phyloP scores from a whole-genome alignment of 2,113 vertebrate genomes.

The Capra hircus region DNA sequence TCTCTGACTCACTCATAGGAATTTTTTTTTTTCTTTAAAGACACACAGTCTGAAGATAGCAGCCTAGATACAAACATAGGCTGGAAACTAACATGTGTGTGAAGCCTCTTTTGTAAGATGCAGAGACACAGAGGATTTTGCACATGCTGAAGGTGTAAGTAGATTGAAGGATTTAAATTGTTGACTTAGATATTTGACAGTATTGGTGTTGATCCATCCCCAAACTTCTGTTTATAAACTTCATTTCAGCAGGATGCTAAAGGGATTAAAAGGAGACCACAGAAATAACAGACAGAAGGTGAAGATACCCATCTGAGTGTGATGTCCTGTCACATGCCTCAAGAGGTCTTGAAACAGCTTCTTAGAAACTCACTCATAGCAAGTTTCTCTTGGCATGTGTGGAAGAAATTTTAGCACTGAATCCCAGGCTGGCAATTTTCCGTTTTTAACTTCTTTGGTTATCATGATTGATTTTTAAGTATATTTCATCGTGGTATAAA shows the following conservation, averaged over 20 bases:
- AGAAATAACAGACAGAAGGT: conserved; percentile 47
- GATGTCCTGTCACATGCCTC: background rate
- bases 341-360: conserved; percentile 25
- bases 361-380: background rate
- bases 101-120: background rate
- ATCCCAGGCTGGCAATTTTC: background rate
- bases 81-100: background rate
- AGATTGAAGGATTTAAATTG: conserved; percentile 29
- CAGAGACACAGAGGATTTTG: background rate
- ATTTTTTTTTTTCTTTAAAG: background rate
- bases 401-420: background rate
- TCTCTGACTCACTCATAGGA: background rate
- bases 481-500: background rate
- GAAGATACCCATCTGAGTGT: background rate
- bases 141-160: background rate
- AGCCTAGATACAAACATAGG: background rate
- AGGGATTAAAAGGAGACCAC: conserved; percentile 41
- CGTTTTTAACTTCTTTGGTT: background rate
- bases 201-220: conserved; percentile 46
- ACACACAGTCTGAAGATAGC: background rate
- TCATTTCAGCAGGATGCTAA: conserved; percentile 44
- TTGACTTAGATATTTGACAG: conserved; percentile 43
- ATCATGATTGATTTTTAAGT: conserved; percentile 17
- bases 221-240: conserved; percentile 58
- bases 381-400: background rate